Percentiles rank a stretch among this genome's conserved stretches.
phyloP scores from a whole-genome alignment of 2,113 vertebrate species.

The Pteruthius melanotis region DNA sequence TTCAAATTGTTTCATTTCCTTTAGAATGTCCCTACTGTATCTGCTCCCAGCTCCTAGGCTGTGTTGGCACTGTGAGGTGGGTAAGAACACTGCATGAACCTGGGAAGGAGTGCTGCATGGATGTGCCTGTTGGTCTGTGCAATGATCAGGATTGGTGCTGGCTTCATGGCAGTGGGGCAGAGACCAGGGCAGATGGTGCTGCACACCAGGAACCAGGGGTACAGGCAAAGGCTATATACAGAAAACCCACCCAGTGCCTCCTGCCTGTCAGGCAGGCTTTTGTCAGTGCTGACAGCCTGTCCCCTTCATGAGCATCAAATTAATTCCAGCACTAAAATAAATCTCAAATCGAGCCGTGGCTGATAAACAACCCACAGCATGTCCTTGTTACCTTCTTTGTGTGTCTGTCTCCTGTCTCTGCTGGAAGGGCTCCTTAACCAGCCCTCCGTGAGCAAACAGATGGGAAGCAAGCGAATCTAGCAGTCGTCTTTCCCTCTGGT shows the following conservation, averaged over 20 bases:
- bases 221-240: not conserved
- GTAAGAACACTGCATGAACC: not conserved
- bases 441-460: not conserved
- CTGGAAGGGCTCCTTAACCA: not conserved
- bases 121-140: not conserved
- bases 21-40: not conserved
- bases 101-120: not conserved
- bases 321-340: conserved; percentile 6
- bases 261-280: not conserved
- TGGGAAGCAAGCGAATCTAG: not conserved
- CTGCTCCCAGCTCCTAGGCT: not conserved
- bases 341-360: not conserved
- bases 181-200: not conserved
- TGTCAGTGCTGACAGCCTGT: not conserved
- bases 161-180: not conserved
- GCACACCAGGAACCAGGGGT: not conserved
- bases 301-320: not conserved
- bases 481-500: not conserved
- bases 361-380: not conserved
- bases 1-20: not conserved
- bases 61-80: too few species aligned
- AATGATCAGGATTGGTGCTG: not conserved
- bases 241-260: not conserved
- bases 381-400: not conserved
- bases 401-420: not conserved